These are phyloP conservation scores for Eira barbara DNA, from an alignment of 2,113 vertebrate genomes.

Conservation along the genomic window DNA sequence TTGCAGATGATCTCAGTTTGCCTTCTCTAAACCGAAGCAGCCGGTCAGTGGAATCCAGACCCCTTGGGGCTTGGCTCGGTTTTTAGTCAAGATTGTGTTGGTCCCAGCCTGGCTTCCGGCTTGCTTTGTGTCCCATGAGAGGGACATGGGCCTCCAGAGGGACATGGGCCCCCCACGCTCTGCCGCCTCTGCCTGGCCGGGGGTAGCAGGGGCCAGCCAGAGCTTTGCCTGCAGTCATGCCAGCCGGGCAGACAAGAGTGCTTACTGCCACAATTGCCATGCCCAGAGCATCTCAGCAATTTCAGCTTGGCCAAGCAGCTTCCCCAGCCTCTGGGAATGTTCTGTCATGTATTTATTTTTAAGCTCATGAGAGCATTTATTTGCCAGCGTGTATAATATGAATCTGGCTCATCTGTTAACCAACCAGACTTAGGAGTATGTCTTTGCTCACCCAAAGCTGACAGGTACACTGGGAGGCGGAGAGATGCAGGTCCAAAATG, in stretches of 20 bases:
- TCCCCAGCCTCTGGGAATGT: neutral
- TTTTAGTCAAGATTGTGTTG: neutral
- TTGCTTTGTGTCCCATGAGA: neutral
- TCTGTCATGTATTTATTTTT: constrained; percentile 76
- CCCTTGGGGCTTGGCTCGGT: neutral
- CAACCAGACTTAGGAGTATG: neutral
- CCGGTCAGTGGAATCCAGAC: neutral
- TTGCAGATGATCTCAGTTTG: accelerated
- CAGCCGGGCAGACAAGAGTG: neutral
- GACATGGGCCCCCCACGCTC: neutral
- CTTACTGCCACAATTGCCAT: constrained; percentile 38
- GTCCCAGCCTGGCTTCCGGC: neutral
- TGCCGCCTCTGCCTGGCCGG: neutral
- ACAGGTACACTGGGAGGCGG: neutral
- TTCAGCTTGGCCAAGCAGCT: constrained; percentile 33
- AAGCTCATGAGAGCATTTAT: constrained; percentile 66
- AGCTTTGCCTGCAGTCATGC: neutral
- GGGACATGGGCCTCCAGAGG: accelerated
- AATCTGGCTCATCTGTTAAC: constrained; percentile 21
- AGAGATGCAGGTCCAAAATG: neutral
- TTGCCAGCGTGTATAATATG: neutral
- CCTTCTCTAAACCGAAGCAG: neutral
- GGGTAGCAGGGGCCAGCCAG: neutral
- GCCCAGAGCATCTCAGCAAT: constrained; percentile 56
- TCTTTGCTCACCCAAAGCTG: constrained; percentile 7